Percentiles rank a stretch among this genome's conserved stretches.
Evolutionary conservation across 2,113 vertebrate species (phyloP).

Genomic region (Tauraco erythrolophus): DNA sequence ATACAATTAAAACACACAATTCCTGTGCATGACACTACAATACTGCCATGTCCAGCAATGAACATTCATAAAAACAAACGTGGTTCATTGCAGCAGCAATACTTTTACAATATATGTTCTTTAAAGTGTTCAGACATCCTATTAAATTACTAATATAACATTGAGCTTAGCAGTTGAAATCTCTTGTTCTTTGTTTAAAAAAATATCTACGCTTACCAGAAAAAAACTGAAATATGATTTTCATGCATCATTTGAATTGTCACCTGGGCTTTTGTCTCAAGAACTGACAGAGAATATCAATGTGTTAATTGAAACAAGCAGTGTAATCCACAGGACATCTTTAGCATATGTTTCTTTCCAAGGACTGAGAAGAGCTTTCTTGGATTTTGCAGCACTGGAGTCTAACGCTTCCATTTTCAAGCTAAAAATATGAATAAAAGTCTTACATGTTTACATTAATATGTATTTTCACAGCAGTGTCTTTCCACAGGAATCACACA

Average conservation of each 20-base stretch:
- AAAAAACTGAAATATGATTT: slow-evolving; percentile 10
- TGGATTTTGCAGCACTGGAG: slow-evolving; percentile 10
- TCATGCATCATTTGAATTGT: slow-evolving; percentile 31
- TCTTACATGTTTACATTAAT: not conserved
- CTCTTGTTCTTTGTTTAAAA: not conserved
- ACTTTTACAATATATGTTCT: not conserved
- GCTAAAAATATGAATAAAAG: slow-evolving; percentile 19
- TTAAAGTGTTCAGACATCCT: not conserved
- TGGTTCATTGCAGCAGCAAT: not conserved
- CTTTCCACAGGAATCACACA: not conserved
- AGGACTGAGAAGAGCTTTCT: slow-evolving; percentile 20
- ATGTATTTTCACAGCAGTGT: not conserved
- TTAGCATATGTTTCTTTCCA: slow-evolving; percentile 55
- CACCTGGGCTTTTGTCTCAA: slow-evolving; percentile 43
- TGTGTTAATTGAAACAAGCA: slow-evolving; percentile 60
- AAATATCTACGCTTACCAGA: not conserved
- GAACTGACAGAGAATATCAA: slow-evolving; percentile 35
- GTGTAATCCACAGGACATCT: not conserved
- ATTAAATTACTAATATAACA: not conserved
- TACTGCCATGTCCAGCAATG: not conserved
- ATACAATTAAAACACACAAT: not conserved
- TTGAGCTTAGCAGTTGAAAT: not conserved
- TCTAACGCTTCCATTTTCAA: not conserved
- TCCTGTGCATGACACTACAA: not conserved
- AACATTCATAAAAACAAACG: not conserved